Conservation (phyloP, 2,113 vertebrate genomes). For the Colistium nudipinnis region DNA sequence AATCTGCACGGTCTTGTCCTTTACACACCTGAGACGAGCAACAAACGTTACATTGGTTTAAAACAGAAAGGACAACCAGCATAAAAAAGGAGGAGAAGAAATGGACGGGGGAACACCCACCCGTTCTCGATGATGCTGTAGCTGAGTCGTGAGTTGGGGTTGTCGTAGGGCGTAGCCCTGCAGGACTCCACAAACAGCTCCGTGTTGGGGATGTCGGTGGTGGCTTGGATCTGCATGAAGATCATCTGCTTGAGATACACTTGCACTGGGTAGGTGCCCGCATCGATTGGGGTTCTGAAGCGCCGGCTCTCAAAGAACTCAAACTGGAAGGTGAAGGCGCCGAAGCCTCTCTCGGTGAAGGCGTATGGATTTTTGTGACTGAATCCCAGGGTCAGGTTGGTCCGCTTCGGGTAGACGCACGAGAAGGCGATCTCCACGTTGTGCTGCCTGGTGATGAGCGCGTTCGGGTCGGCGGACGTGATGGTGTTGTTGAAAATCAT, state of each 20-base stretch:
- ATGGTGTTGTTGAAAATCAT: constrained; percentile 69
- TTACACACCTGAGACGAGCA: constrained; percentile 48
- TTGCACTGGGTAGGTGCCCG: constrained; percentile 56
- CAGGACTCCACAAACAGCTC: constrained; percentile 73
- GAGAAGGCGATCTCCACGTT: constrained; percentile 57
- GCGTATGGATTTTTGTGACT: constrained; percentile 43
- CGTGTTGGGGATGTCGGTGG: constrained; percentile 48
- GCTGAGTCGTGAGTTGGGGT: constrained; percentile 52
- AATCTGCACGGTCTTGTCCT: constrained; percentile 53
- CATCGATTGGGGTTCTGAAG: background rate
- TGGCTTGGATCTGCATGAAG: constrained; percentile 63
- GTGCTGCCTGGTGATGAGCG: constrained; percentile 57
- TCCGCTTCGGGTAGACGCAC: constrained; percentile 61
- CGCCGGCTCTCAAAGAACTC: constrained; percentile 39
- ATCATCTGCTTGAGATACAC: constrained; percentile 65
- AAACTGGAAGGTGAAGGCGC: constrained; percentile 63
- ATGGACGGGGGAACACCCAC: constrained; percentile 29
- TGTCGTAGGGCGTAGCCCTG: constrained; percentile 64
- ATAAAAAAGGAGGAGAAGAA: too few relatives aligned
- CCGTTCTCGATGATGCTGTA: constrained; percentile 64
- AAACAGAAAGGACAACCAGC: background rate
- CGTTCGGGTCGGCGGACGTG: constrained; percentile 30
- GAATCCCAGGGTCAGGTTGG: constrained; percentile 52
- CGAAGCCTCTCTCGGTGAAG: constrained; percentile 65
- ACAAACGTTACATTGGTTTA: background rate